Percentiles rank a stretch among this genome's conserved stretches.
phyloP scores from a whole-genome alignment of 2,113 vertebrate genomes.

The Nothobranchius furzeri region DNA sequence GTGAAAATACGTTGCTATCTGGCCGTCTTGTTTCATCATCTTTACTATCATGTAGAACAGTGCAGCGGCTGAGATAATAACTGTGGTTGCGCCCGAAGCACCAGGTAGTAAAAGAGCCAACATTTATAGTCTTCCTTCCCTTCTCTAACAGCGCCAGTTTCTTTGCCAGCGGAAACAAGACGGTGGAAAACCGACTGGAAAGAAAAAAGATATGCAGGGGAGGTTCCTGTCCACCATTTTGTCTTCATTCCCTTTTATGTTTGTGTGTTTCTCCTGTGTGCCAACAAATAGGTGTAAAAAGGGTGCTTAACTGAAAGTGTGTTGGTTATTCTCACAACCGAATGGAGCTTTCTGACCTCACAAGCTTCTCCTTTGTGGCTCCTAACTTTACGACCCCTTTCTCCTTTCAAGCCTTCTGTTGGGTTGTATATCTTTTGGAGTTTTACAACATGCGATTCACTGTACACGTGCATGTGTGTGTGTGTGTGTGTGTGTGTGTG shows the following conservation, averaged over 20 bases:
- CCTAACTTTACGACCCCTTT: slow-evolving; percentile 59
- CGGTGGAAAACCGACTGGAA: slow-evolving; percentile 17
- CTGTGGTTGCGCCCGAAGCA: slow-evolving; percentile 54
- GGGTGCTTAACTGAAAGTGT: slow-evolving; percentile 1
- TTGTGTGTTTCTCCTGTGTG: background rate
- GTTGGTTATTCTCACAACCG: slow-evolving; percentile 38
- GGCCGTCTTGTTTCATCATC: slow-evolving; percentile 56
- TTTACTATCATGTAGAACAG: slow-evolving; percentile 72
- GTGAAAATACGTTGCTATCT: slow-evolving; percentile 20
- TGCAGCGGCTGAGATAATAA: slow-evolving; percentile 71
- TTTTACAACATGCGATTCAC: slow-evolving; percentile 67
- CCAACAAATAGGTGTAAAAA: background rate
- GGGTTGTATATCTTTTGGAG: slow-evolving; percentile 67
- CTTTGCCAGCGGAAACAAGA: slow-evolving; percentile 34
- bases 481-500: background rate
- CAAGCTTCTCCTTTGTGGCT: slow-evolving; percentile 63
- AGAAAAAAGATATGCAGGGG: slow-evolving; percentile 10
- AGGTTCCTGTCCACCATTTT: slow-evolving; percentile 30
- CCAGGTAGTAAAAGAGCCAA: slow-evolving; percentile 69
- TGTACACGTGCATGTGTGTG: slow-evolving; percentile 33
- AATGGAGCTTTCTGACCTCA: slow-evolving; percentile 50
- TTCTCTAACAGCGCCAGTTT: slow-evolving; percentile 17
- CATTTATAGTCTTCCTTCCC: slow-evolving; percentile 60
- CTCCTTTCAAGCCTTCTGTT: slow-evolving; percentile 59
- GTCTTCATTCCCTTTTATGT: background rate